Percentiles rank a stretch among this genome's conserved stretches.
These are phyloP conservation scores for Geopemphigus sp. DNA, from an alignment of 1,140 invertebrate genomes.

Conservation along the genomic window DNA sequence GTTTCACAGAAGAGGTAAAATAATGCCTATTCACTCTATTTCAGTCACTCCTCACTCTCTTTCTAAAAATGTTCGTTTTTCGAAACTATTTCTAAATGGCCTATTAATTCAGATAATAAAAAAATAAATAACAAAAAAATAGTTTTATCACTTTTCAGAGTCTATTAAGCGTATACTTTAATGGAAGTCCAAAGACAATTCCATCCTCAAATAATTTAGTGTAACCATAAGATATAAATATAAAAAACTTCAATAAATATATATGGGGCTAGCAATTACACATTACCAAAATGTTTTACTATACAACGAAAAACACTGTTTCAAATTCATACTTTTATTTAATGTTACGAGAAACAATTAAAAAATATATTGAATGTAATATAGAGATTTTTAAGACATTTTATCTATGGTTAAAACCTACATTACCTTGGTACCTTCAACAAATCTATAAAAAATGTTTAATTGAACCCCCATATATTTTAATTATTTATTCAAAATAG, in stretches of 20 bases:
- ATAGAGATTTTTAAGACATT: too few species aligned
- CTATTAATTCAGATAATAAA: not conserved
- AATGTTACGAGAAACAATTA: too few species aligned
- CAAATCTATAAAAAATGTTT: too few species aligned
- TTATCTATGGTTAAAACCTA: too few species aligned
- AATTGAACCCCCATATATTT: too few species aligned
- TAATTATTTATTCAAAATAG: too few species aligned
- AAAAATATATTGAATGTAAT: too few species aligned
- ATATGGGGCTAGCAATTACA: not conserved
- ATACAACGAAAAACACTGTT: not conserved
- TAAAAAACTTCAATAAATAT: not conserved
- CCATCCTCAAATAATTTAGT: not conserved
- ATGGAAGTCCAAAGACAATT: not conserved
- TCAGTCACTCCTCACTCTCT: not conserved
- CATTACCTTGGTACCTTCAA: too few species aligned
- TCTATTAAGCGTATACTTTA: not conserved
- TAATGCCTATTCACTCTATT: not conserved
- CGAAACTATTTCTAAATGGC: not conserved
- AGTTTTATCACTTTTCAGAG: not conserved
- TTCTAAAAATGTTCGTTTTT: not conserved
- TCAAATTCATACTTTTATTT: too few species aligned
- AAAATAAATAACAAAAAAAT: not conserved
- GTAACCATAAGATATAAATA: not conserved
- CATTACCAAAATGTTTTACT: not conserved
- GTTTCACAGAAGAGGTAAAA: not conserved